phyloP scores from a whole-genome alignment of 2,797 vertebrate genomes.

The Gallirallus australis region DNA sequence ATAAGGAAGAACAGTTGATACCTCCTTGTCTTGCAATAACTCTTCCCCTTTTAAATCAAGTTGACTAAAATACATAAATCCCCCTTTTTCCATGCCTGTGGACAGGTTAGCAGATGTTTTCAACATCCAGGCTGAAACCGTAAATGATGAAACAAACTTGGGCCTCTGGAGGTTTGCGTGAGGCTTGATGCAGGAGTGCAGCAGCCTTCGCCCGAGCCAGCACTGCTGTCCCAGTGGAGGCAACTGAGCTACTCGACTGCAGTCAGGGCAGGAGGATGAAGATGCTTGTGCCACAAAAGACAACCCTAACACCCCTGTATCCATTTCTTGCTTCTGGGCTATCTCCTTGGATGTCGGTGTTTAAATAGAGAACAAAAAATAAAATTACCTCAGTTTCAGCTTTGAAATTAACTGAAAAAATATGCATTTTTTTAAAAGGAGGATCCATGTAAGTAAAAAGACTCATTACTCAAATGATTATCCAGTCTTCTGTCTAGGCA shows the following conservation, averaged over 20 bases:
- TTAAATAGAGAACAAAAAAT: background rate
- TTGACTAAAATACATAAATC: conserved; percentile 40
- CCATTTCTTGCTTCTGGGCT: background rate
- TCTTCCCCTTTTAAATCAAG: conserved; percentile 37
- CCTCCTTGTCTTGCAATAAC: background rate
- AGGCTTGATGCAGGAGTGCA: background rate
- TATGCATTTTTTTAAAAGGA: background rate
- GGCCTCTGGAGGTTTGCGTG: background rate
- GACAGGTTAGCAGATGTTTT: conserved; percentile 61
- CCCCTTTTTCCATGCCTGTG: background rate
- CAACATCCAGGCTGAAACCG: background rate
- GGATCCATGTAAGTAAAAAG: background rate
- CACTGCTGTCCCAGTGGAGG: fast-evolving
- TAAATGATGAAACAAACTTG: conserved; percentile 31
- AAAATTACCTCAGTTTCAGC: background rate
- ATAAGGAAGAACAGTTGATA: background rate
- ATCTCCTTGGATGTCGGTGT: background rate
- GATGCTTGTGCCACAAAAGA: background rate
- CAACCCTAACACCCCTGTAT: fast-evolving
- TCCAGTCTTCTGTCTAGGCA: background rate
- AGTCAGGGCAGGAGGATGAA: background rate
- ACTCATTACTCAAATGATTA: background rate
- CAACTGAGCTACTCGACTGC: fast-evolving
- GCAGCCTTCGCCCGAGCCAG: background rate
- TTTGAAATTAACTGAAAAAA: conserved; percentile 5